Evolutionary conservation across 1,140 invertebrate genomes (phyloP), one percentile per base, ranked within the genome.

Genomic region (Drosophila bipectinata): DNA sequence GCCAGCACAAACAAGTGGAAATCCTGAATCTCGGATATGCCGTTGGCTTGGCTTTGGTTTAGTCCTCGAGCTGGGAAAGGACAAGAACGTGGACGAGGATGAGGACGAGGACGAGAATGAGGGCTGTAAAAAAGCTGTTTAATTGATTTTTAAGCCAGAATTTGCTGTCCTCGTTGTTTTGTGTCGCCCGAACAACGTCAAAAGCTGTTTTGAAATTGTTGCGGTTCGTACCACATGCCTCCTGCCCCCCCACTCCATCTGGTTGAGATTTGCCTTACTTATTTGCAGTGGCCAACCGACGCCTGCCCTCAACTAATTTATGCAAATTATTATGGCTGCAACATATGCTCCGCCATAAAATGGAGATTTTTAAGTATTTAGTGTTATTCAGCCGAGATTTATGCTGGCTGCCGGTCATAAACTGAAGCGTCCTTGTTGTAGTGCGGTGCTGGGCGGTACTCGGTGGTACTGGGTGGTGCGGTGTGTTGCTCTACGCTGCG

Each of bases 61-160:
- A 62, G 51, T 48, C 34, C 51, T 44, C 30, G n/a, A 47, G 28
- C 24, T 24, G 12, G 18, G 1, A 14, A 24, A 39, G 56, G 45
- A 55, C 41, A 44, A 21, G 48, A 39, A 44, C 48, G 21, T 21
- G 21, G 21, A 21, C 3, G 21, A 3, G 21, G 21, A 21, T 0
- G 21, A 21, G 21, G 21, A 21, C 3, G 21, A 39, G 52, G 45
- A 55, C 41, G 45, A 21, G 48, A 39, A 44, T 44, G 10, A 14
- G 32, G 74, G 79, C 76, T 68, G 72, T 88, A 79, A 90, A 90
- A 90, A 90, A 79, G 53, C 69, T 82, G 81, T 90, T 90, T 90
- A 90, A 90, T 90, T 90, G 85, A 90, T 90, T 90, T 90, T 90
- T 79, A 90, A 90, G 87, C 85, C 79, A 85, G 82, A 81, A 88